Conservation (phyloP, 2,797 vertebrate species). For the Tokudaia tokunoshimensis region DNA sequence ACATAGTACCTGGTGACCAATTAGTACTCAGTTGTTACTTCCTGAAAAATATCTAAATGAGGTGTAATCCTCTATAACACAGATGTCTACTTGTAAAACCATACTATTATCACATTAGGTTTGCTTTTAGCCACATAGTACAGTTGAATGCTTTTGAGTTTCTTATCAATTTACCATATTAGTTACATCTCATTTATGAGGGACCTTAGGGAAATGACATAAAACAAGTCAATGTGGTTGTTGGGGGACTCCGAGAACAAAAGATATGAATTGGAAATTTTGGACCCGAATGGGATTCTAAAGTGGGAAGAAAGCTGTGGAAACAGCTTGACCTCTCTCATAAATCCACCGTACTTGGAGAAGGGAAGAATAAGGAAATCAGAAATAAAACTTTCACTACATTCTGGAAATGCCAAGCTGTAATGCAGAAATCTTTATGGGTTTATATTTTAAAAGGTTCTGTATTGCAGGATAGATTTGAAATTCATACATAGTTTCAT, state of each 20-base stretch:
- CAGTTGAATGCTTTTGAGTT: background rate
- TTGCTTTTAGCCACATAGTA: background rate
- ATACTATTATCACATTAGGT: background rate
- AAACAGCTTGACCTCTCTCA: background rate
- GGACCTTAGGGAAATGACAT: background rate
- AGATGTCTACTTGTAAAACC: background rate
- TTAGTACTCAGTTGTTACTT: background rate
- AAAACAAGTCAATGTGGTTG: background rate
- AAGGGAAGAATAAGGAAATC: background rate
- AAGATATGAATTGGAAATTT: background rate
- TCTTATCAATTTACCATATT: slow-evolving; percentile 11
- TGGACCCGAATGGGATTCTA: background rate
- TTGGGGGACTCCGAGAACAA: background rate
- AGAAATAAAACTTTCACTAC: slow-evolving; percentile 48
- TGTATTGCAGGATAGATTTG: slow-evolving; percentile 53
- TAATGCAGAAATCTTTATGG: slow-evolving; percentile 38
- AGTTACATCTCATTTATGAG: slow-evolving; percentile 16
- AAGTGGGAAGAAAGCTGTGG: background rate
- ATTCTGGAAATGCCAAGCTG: slow-evolving; percentile 60
- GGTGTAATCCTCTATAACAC: background rate
- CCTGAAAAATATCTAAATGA: background rate
- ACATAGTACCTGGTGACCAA: background rate
- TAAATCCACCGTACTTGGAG: background rate
- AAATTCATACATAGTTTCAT: slow-evolving; percentile 68
- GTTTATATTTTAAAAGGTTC: slow-evolving; percentile 65